Percentiles rank a stretch among this genome's conserved stretches.
These are phyloP conservation scores for Colostygia pectinataria DNA, from an alignment of 2,888 invertebrate species.

Conservation along the genomic window DNA sequence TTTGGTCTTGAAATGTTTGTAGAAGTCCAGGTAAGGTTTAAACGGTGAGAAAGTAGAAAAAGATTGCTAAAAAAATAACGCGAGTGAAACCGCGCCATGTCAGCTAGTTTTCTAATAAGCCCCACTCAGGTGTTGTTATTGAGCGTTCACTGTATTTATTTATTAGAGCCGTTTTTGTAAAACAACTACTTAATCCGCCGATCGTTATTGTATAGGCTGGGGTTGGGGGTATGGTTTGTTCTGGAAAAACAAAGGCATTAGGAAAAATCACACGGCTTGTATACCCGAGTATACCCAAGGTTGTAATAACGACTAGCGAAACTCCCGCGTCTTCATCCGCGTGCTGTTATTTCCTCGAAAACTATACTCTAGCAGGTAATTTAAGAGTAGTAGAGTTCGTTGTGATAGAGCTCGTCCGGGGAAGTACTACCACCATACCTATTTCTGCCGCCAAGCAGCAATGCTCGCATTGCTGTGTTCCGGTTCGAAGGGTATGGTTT, in stretches of 20 bases:
- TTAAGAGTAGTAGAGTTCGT: no score
- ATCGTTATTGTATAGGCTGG: conserved; percentile 37
- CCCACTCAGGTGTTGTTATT: not conserved
- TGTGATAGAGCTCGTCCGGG: no score
- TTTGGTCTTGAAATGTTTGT: no score
- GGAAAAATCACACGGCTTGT: conserved; percentile 17
- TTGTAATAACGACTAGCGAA: not conserved
- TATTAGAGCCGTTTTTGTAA: conserved; percentile 15
- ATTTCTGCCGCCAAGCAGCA: no score
- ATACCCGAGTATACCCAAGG: not conserved
- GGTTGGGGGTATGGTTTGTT: conserved; percentile 28
- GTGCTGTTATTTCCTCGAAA: not conserved
- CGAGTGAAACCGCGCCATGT: no score
- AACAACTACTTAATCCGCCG: conserved; percentile 16
- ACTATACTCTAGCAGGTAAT: no score
- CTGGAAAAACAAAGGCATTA: conserved; percentile 40
- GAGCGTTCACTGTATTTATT: conserved; percentile 18
- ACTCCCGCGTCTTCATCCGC: not conserved
- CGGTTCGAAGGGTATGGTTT: no score
- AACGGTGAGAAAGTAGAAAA: no score
- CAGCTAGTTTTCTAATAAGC: not conserved
- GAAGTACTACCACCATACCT: no score
- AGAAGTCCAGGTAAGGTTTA: no score
- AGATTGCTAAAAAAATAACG: not conserved
- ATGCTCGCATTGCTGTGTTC: no score